A percentile compares a stretch with the other conserved stretches of the same genome.
Evolutionary conservation across 2,797 vertebrate genomes (phyloP).

Genomic region (Anguilla marmorata): DNA sequence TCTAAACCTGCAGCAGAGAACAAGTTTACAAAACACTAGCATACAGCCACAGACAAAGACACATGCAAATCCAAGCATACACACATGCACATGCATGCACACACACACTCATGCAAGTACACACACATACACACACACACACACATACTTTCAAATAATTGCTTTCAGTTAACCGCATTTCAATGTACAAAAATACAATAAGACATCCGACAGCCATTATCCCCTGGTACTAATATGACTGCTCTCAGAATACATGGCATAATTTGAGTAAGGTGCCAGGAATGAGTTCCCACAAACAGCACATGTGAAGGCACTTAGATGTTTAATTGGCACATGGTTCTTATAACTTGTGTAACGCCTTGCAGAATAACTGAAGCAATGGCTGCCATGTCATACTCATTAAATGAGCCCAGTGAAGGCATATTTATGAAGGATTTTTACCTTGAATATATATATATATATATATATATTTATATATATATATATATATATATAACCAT

Average conservation of each 20-base stretch:
- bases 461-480: no score
- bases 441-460: no score
- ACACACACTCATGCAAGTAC: constrained; percentile 17
- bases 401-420: not conserved
- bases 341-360: not conserved
- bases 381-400: not conserved
- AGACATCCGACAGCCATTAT: not conserved
- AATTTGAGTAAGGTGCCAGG: not conserved
- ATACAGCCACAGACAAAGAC: not conserved
- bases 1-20: not conserved
- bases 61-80: not conserved
- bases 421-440: no score
- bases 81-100: not conserved
- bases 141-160: not conserved
- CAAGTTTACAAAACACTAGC: not conserved
- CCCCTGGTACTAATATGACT: not conserved
- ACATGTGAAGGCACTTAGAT: not conserved
- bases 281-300: not conserved
- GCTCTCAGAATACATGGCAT: not conserved
- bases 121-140: constrained; percentile 5
- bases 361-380: not conserved
- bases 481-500: no score
- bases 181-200: not conserved
- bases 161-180: not conserved
- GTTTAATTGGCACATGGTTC: not conserved